Evolutionary conservation across 2,888 invertebrate species (phyloP).

Genomic region (Dicyrtoma fusca): DNA sequence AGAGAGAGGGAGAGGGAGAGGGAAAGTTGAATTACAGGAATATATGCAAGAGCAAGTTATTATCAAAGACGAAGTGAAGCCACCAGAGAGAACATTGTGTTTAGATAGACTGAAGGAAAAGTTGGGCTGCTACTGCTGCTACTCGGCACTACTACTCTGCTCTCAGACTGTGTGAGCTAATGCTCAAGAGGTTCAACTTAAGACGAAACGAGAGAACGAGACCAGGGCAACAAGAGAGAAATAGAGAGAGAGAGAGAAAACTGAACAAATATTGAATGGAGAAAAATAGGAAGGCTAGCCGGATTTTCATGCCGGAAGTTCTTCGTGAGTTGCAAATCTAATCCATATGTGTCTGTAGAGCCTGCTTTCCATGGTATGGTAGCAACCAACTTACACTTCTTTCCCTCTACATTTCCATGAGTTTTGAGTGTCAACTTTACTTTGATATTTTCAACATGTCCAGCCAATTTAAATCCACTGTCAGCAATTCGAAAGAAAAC

Average conservation of each 20-base stretch:
- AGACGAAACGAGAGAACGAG: not conserved
- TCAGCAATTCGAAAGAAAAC: not conserved
- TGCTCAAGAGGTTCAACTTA: conserved; percentile 22
- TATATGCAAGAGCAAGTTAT: conserved; percentile 33
- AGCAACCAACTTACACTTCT: conserved; percentile 4
- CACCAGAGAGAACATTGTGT: conserved; percentile 29
- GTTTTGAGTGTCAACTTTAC: conserved; percentile 7
- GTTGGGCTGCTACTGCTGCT: not conserved
- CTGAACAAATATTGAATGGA: conserved; percentile 32
- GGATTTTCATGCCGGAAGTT: conserved; percentile 36
- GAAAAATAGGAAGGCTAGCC: conserved; percentile 21
- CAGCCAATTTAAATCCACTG: conserved; percentile 9
- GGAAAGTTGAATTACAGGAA: conserved; percentile 8
- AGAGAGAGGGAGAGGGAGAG: conserved; percentile 2
- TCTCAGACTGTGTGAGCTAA: not conserved
- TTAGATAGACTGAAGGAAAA: conserved; percentile 7
- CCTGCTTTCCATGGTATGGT: not conserved
- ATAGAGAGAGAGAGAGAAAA: not conserved
- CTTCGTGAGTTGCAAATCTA: conserved; percentile 35
- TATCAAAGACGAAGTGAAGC: conserved; percentile 24
- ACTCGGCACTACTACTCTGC: not conserved
- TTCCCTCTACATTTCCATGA: conserved; percentile 4
- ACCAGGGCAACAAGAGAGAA: conserved; percentile 17
- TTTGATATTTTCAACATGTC: conserved; percentile 22
- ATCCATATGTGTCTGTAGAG: not conserved